These are phyloP conservation scores for Chinchilla lanigera DNA, from an alignment of 2,113 vertebrate genomes.

Conservation along the genomic window DNA sequence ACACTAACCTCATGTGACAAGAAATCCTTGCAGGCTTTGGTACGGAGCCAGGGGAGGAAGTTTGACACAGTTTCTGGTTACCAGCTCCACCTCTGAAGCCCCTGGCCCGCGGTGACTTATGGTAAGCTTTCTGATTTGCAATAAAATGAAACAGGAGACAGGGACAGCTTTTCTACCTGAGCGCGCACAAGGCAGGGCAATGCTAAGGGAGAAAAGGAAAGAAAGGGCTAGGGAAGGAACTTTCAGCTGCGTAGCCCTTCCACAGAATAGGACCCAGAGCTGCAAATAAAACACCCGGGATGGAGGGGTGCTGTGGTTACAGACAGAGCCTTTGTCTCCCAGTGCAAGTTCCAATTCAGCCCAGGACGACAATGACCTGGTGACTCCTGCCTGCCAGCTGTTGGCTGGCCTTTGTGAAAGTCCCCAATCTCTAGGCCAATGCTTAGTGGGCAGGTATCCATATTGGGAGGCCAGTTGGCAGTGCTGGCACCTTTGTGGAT, in stretches of 20 bases:
- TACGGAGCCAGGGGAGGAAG: conserved; percentile 71
- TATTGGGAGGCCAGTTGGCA: conserved; percentile 75
- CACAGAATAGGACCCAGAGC: conserved; percentile 25
- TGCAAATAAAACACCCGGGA: neutral
- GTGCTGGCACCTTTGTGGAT: conserved; percentile 66
- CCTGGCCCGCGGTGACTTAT: conserved; percentile 52
- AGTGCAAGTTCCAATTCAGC: conserved; percentile 2
- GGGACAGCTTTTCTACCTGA: neutral
- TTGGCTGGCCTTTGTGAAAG: conserved; percentile 80
- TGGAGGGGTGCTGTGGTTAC: conserved; percentile 3
- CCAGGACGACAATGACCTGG: conserved; percentile 75
- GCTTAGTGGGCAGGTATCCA: conserved; percentile 79
- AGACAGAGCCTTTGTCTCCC: conserved; percentile 75
- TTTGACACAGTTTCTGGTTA: conserved; percentile 62
- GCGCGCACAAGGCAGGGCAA: neutral
- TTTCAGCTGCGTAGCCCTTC: neutral
- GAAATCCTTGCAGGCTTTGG: conserved; percentile 74
- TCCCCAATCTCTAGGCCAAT: conserved; percentile 65
- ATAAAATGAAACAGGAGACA: neutral
- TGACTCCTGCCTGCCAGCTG: conserved; percentile 80
- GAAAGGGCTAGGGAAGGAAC: neutral
- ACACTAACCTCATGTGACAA: conserved; percentile 78
- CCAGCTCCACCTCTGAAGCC: conserved; percentile 58
- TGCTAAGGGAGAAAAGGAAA: neutral
- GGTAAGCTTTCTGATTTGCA: conserved; percentile 29